Base-by-base conservation (phyloP, 2,797 vertebrate species). In the Pangasius djambal region DNA sequence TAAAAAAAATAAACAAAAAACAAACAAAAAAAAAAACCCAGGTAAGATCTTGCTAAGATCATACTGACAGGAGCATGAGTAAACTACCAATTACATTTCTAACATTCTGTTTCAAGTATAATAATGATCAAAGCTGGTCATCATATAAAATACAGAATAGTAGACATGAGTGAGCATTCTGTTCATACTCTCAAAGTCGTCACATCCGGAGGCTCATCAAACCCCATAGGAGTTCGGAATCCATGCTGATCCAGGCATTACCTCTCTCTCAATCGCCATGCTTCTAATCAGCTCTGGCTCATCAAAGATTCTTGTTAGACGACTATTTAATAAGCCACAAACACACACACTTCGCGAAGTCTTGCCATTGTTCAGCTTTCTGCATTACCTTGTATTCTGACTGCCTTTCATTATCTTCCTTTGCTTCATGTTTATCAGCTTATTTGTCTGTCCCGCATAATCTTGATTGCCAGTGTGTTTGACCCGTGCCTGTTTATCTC, bases 1-100 rank as follows among this genome's bases (percentile, higher is more conserved):
- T 93, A 55, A 18, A 2, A 93, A 90, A 65, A 65, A 65, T 1
- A 61, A 57, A 57, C 3, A 65, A 65, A 69, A 63, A 28, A 59
- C 3, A 90, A 40, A 40, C 40, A 40, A 40, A 40, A 40, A 40
- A 40, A 40, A 40, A 40, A 40, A 40, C n/a, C n/a, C 40, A 40
- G 40, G 40, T 40, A 40, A 40, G 40, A 40, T 40, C 40, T 40
- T 40, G 22, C 22, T 70, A 88, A 91, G 86, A 69, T 90, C 75
- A 65, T 20, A 40, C 12, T 16, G 74, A 52, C 13, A 52, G 28
- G 48, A 50, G 48, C 6, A n/a, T 50, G 44, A 15, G 48, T 78
- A 52, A 52, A 52, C 13, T 78, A 55, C 10, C n/a, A 78, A 18
- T 52, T 77, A 9, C 12, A 28, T 69, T 81, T 55, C 4, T 31